Conservation (phyloP, 2,888 invertebrate genomes). For the Netelia fuscicornis region DNA sequence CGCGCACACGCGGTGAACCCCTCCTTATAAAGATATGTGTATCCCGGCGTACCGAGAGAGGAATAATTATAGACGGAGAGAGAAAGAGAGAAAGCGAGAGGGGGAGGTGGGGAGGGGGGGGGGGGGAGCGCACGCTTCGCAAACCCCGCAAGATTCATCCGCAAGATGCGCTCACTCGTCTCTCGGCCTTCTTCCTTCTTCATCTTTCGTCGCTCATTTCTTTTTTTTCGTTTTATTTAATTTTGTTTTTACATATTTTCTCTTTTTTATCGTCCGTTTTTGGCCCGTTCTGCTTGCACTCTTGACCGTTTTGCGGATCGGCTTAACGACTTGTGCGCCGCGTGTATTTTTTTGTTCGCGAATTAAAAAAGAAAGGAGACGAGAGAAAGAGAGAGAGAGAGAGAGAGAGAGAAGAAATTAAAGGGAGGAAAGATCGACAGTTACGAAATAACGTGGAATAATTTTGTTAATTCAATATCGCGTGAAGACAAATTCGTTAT, state of each 20-base stretch:
- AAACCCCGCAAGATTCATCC: constrained; percentile 70
- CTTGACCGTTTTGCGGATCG: constrained; percentile 46
- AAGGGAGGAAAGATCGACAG: neutral
- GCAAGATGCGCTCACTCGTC: constrained; percentile 66
- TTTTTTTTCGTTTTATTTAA: constrained; percentile 19
- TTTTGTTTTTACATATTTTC: constrained; percentile 3
- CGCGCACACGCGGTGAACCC: constrained; percentile 69
- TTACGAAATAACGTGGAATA: constrained; percentile 1
- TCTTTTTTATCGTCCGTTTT: constrained; percentile 14
- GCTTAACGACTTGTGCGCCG: constrained; percentile 57
- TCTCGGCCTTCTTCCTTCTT: constrained; percentile 54
- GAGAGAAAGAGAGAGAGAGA: neutral
- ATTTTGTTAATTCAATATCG: constrained; percentile 56
- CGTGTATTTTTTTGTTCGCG: constrained; percentile 29
- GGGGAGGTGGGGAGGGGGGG: constrained; percentile 53
- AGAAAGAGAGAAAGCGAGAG: constrained; percentile 55
- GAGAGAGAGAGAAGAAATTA: neutral
- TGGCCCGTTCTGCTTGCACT: constrained; percentile 33
- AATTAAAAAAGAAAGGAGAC: constrained; percentile 25
- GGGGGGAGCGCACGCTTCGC: constrained; percentile 62
- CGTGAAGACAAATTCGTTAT: constrained; percentile 24
- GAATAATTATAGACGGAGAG: constrained; percentile 76
- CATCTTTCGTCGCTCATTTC: constrained; percentile 42
- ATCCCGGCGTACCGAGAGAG: constrained; percentile 71
- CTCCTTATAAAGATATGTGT: constrained; percentile 74